Evolutionary conservation across 2,113 vertebrate genomes (phyloP).

Genomic region (Sarotherodon lohbergeri): DNA sequence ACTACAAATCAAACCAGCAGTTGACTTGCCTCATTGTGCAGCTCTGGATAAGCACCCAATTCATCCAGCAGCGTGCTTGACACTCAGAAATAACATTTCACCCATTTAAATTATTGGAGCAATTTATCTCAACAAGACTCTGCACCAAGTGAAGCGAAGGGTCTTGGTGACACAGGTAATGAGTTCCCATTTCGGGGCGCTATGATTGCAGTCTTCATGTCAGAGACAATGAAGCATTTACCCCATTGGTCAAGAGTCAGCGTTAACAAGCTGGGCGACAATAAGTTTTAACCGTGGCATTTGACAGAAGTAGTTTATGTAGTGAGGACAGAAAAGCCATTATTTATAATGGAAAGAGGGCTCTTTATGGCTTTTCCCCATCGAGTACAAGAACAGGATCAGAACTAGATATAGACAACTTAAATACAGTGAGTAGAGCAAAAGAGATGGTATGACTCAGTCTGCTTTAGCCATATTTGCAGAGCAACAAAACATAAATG

Average conservation of each 20-base stretch:
- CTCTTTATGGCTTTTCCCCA: background rate
- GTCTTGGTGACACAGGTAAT: slow-evolving; percentile 65
- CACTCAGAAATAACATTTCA: background rate
- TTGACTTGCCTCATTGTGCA: background rate
- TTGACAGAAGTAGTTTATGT: slow-evolving; percentile 12
- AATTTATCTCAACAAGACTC: background rate
- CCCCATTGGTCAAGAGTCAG: slow-evolving; percentile 35
- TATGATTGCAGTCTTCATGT: slow-evolving; percentile 36
- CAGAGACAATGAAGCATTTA: slow-evolving; percentile 37
- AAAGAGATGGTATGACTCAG: background rate
- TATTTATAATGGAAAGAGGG: background rate
- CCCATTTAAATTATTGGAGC: background rate
- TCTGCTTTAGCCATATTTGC: background rate
- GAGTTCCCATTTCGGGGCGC: slow-evolving; percentile 38
- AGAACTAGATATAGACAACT: background rate
- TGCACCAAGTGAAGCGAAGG: background rate
- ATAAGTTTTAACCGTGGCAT: background rate
- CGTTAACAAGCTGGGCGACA: slow-evolving; percentile 24
- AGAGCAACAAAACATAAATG: background rate
- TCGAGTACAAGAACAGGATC: background rate
- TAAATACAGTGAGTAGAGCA: background rate
- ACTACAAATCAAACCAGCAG: background rate
- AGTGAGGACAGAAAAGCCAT: background rate
- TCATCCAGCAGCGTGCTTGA: background rate
- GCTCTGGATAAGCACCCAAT: background rate